These are phyloP conservation scores for Numida meleagris DNA, from an alignment of 2,113 vertebrate species.

Conservation along the genomic window DNA sequence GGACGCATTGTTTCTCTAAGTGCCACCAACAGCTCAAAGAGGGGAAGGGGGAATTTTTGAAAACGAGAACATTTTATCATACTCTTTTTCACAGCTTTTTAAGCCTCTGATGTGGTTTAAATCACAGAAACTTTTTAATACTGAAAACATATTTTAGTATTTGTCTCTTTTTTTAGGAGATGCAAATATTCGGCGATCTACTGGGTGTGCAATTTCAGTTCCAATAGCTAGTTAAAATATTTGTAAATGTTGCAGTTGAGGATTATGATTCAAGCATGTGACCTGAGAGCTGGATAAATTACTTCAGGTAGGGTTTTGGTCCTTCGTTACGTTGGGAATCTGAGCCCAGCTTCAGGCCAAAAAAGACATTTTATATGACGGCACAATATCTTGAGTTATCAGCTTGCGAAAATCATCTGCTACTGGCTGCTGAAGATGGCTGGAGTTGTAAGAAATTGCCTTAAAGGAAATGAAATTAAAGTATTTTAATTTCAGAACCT, in stretches of 20 bases:
- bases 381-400: background rate
- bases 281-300: slow-evolving; percentile 16
- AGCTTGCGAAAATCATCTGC: background rate
- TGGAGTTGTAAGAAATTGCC: slow-evolving; percentile 56
- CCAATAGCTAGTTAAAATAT: background rate
- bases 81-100: background rate
- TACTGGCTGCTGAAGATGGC: slow-evolving; percentile 31
- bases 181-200: slow-evolving; percentile 8
- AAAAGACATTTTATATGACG: background rate
- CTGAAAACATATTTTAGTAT: slow-evolving; percentile 31
- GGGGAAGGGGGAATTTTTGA: background rate
- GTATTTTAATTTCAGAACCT: slow-evolving; percentile 56
- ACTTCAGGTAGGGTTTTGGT: slow-evolving; percentile 46
- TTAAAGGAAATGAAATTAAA: slow-evolving; percentile 59
- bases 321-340: background rate
- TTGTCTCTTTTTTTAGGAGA: slow-evolving; percentile 59
- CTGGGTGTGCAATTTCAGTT: slow-evolving; percentile 44
- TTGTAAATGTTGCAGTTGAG: slow-evolving; percentile 35
- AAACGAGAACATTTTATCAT: background rate
- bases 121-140: slow-evolving; percentile 5
- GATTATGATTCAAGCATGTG: slow-evolving; percentile 13
- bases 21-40: background rate
- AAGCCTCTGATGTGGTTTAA: slow-evolving; percentile 27
- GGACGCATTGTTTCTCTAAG: background rate
- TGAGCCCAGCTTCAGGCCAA: slow-evolving; percentile 8